phyloP scores from a whole-genome alignment of 2,797 vertebrate genomes.

The Cetoscarus ocellatus region DNA sequence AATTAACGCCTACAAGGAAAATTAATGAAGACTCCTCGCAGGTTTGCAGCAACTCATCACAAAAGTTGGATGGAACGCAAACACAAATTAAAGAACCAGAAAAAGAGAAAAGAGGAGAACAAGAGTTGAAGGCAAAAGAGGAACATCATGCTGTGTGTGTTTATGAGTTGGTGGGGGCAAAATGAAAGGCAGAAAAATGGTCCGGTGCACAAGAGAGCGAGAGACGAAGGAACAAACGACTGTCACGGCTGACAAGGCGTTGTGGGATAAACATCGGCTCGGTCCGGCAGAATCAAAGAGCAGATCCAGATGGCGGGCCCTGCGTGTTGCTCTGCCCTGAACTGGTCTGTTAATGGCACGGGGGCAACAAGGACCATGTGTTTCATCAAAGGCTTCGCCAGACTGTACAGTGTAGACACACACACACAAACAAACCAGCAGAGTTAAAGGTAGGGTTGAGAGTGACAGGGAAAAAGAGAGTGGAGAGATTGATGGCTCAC shows the following conservation, averaged over 20 bases:
- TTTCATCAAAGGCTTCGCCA: constrained; percentile 62
- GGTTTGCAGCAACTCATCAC: background rate
- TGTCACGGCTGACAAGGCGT: constrained; percentile 62
- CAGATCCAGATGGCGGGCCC: constrained; percentile 69
- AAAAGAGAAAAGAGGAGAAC: background rate
- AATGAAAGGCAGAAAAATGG: background rate
- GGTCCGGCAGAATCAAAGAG: constrained; percentile 58
- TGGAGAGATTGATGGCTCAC: background rate
- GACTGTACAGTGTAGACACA: background rate
- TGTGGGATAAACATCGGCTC: constrained; percentile 60
- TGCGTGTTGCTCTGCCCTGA: constrained; percentile 42
- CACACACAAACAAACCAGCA: background rate
- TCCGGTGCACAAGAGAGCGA: background rate
- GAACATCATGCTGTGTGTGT: constrained; percentile 8
- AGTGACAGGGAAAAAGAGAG: background rate
- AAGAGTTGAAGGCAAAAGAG: background rate
- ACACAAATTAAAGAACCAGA: background rate
- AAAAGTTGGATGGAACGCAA: background rate
- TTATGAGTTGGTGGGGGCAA: constrained; percentile 1
- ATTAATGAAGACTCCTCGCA: background rate
- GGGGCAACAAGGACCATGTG: constrained; percentile 73
- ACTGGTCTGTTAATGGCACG: constrained; percentile 50
- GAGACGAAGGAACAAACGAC: constrained; percentile 44
- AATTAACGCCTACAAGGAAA: background rate
- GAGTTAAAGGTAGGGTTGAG: constrained; percentile 26